Percentiles rank a stretch among this genome's conserved stretches.
These are phyloP conservation scores for Plebejus argus DNA, from an alignment of 2,888 invertebrate genomes.

Conservation along the genomic window DNA sequence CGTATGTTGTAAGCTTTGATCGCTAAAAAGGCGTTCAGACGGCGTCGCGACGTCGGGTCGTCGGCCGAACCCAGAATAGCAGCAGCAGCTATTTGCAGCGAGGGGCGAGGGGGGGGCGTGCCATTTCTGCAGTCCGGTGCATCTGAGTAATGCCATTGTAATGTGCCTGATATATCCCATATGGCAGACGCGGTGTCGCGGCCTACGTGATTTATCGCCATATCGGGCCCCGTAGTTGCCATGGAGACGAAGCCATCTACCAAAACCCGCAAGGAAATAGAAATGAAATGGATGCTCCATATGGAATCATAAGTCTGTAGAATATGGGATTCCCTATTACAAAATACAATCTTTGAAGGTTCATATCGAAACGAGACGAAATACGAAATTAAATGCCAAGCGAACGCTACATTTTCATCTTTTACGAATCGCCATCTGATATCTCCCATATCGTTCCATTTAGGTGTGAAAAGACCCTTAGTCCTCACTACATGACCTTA, in stretches of 20 bases:
- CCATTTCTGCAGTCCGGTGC: conserved; percentile 80
- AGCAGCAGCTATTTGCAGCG: conserved; percentile 73
- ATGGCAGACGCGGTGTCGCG: conserved; percentile 71
- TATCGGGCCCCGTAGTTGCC: not conserved
- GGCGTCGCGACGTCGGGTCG: conserved; percentile 80
- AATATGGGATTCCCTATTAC: too few species aligned
- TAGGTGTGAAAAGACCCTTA: too few species aligned
- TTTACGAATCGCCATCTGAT: too few species aligned
- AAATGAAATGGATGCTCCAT: not conserved
- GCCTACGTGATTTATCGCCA: conserved; percentile 45
- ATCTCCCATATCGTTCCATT: too few species aligned
- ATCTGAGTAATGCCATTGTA: conserved; percentile 81
- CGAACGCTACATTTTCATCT: too few species aligned
- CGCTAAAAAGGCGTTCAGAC: conserved; percentile 79
- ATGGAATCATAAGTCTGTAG: too few species aligned
- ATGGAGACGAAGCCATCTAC: not conserved
- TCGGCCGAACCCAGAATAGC: conserved; percentile 79
- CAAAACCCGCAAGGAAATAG: not conserved
- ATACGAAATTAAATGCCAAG: not conserved
- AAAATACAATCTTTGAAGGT: not conserved
- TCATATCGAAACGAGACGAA: not conserved
- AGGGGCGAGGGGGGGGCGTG: conserved; percentile 69
- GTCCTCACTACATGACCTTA: too few species aligned
- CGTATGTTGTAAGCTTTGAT: conserved; percentile 67
- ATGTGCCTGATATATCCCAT: conserved; percentile 76